Evolutionary conservation across 1,140 invertebrate species (phyloP).

Genomic region (Drosophila pachea): DNA sequence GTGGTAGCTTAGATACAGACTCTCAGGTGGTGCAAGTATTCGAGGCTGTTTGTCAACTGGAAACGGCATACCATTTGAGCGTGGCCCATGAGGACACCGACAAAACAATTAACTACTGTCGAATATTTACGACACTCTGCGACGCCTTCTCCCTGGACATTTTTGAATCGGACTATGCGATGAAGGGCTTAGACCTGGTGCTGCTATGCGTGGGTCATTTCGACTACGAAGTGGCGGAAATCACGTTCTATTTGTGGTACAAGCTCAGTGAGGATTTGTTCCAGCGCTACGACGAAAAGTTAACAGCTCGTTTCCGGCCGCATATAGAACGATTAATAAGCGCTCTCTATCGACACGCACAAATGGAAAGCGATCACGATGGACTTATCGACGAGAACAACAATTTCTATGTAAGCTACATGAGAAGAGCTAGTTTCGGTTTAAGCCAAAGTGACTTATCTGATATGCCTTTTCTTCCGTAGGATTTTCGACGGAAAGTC

Average conservation of each 20-base stretch:
- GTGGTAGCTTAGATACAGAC: slow-evolving; percentile 77
- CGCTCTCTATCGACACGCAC: slow-evolving; percentile 90
- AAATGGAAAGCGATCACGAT: slow-evolving; percentile 94
- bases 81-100: slow-evolving; percentile 96
- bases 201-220: slow-evolving; percentile 96
- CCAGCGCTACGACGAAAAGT: slow-evolving; percentile 88
- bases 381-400: slow-evolving; percentile 93
- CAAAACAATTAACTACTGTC: slow-evolving; percentile 93
- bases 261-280: slow-evolving; percentile 96
- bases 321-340: slow-evolving; percentile 94
- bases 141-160: slow-evolving; percentile 94
- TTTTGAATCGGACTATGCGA: slow-evolving; percentile 87
- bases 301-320: slow-evolving; percentile 91
- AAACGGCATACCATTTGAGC: slow-evolving; percentile 93
- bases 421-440: too few species aligned
- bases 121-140: slow-evolving; percentile 96
- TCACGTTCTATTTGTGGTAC: slow-evolving; percentile 99
- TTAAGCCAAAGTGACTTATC: too few species aligned
- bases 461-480: slow-evolving; percentile 29
- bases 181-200: slow-evolving; percentile 93
- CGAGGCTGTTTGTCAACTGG: slow-evolving; percentile 88
- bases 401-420: slow-evolving; percentile 82
- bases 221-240: slow-evolving; percentile 98
- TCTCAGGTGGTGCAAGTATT: slow-evolving; percentile 87
- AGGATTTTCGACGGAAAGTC: slow-evolving; percentile 93